phyloP scores from a whole-genome alignment of 2,888 invertebrate species.

The Cantharis rustica region DNA sequence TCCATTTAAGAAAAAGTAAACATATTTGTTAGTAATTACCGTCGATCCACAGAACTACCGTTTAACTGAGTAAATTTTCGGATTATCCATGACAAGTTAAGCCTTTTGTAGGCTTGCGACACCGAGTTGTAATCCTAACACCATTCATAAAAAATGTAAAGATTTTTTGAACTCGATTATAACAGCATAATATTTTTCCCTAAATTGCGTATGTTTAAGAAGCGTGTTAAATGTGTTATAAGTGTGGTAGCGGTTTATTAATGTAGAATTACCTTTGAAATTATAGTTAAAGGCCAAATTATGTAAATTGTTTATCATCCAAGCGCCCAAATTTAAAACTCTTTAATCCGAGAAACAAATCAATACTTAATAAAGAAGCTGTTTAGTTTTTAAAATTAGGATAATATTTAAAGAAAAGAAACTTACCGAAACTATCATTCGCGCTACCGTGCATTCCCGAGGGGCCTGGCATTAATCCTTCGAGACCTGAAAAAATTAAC shows the following conservation, averaged over 20 bases:
- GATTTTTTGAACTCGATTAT: background rate
- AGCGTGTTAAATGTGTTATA: background rate
- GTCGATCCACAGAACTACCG: background rate
- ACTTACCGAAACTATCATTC: conserved; percentile 76
- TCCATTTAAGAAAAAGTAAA: background rate
- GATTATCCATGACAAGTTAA: background rate
- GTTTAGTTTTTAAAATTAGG: background rate
- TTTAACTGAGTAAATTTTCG: background rate
- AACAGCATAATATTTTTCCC: background rate
- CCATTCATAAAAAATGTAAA: background rate
- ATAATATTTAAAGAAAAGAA: conserved; percentile 4
- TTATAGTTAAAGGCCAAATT: background rate
- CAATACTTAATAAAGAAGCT: background rate
- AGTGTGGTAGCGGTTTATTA: background rate
- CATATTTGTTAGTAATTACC: background rate
- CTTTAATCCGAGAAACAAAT: background rate
- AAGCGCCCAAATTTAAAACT: background rate
- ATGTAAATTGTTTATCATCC: background rate
- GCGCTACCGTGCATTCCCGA: conserved; percentile 76
- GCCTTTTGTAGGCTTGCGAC: background rate
- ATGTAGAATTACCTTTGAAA: background rate
- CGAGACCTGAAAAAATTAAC: conserved; percentile 56
- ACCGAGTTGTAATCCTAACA: background rate
- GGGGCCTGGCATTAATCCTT: conserved; percentile 84
- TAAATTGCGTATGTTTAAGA: background rate